Evolutionary conservation across 2,797 vertebrate species (phyloP), one percentile per base, ranked within the genome.

Genomic region (Sarcophilus harrisii): DNA sequence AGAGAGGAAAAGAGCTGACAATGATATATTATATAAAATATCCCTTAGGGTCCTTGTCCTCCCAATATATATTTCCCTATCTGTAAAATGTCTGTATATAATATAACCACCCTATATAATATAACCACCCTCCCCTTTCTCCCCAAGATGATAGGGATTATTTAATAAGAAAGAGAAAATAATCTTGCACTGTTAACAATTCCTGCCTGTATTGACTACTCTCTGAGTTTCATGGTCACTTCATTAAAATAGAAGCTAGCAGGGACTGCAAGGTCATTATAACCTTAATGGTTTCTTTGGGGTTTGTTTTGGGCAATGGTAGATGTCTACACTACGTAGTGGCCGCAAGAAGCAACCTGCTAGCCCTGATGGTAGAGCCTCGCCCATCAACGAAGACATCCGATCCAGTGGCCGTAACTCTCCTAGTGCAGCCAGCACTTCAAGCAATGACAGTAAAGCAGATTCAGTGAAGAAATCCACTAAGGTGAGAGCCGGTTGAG

Each of bases 311-410:
- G 96, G 93, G 90, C 60, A 92, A 90, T 57, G 95, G 94, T 96
- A 99, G 99, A 99, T 99, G 99, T 99, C 99, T 98, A 99, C 99
- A 97, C 99, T 99, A 99, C 99, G 99, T 92, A 99, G 99, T 98
- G 99, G 99, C 98, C 99, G 99, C 96, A 99, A 99, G 98, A 99
- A 99, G 99, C 99, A 99, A 98, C 99, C 99, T 95, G 99, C 99
- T 98, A 99, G 99, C 98, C 99, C 99, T 0, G 99, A 99, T 99
- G 99, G 99, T 97, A 99, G 99, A 98, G 98, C 99, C 98, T 99
- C 99, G 0, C 99, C 99, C 90, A 99, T 99, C 98, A 99, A 99
- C 1, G 99, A 99, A 99, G 99, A 99, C 98, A 98, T 99, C 97
- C 99, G 99, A 54, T 99, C 99, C 97, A 99, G 99, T 0, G 99